phyloP scores from a whole-genome alignment of 2,113 vertebrate species.

The Collichthys lucidus region DNA sequence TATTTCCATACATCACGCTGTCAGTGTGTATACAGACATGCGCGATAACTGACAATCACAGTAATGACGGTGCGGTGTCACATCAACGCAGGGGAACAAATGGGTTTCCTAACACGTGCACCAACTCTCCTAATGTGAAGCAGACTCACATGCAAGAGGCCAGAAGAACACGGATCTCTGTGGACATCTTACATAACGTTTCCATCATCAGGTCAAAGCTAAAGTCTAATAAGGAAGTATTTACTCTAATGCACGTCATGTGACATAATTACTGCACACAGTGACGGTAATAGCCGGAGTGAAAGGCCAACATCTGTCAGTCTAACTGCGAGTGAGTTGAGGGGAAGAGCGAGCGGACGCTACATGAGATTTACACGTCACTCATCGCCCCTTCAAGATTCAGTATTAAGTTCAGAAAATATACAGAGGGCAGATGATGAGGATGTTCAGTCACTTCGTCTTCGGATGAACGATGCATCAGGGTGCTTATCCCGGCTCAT shows the following conservation, averaged over 20 bases:
- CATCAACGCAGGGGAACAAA: constrained; percentile 13
- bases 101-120: neutral
- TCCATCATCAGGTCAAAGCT: constrained; percentile 53
- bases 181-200: constrained; percentile 51
- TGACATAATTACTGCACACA: constrained; percentile 27
- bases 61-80: neutral
- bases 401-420: neutral
- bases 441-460: neutral
- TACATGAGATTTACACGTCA: neutral
- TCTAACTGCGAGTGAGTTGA: neutral
- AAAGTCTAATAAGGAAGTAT: constrained; percentile 43
- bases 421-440: constrained; percentile 4
- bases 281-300: constrained; percentile 14
- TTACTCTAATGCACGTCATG: constrained; percentile 30
- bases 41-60: neutral
- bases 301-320: constrained; percentile 31
- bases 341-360: neutral
- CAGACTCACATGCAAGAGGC: constrained; percentile 11
- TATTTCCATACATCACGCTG: constrained; percentile 11
- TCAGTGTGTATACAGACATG: constrained; percentile 14
- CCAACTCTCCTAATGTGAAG: constrained; percentile 1
- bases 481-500: constrained; percentile 58
- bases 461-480: constrained; percentile 16
- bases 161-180: constrained; percentile 43
- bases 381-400: neutral